Percentiles rank a stretch among this genome's conserved stretches.
These are phyloP conservation scores for Prietella phreatophila DNA, from an alignment of 2,113 vertebrate species.

Conservation along the genomic window DNA sequence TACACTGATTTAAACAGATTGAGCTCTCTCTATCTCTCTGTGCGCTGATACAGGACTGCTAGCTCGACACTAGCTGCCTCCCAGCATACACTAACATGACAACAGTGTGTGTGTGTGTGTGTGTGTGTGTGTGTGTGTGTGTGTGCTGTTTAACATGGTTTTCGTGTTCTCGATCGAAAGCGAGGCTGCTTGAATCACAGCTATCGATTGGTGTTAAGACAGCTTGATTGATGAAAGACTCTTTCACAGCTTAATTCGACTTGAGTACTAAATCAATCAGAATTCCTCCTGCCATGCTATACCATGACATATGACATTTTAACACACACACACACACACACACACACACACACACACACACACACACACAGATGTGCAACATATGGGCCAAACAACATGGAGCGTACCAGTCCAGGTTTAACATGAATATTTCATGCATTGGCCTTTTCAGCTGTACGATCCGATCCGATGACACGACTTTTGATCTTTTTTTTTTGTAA, in stretches of 20 bases:
- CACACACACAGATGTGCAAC: constrained; percentile 43
- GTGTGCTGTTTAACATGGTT: neutral
- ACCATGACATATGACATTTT: constrained; percentile 44
- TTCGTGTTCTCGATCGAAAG: constrained; percentile 18
- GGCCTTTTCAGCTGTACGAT: constrained; percentile 9
- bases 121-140: constrained; percentile 8
- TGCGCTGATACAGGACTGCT: neutral
- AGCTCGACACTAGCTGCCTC: neutral
- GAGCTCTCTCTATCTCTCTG: constrained; percentile 1
- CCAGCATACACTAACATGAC: neutral
- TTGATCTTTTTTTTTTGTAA: neutral
- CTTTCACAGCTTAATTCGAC: constrained; percentile 51
- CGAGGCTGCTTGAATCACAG: constrained; percentile 29
- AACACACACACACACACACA: constrained; percentile 40
- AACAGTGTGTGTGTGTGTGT: neutral
- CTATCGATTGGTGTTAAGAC: constrained; percentile 49
- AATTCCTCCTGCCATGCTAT: constrained; percentile 44
- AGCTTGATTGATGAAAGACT: constrained; percentile 47
- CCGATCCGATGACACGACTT: neutral
- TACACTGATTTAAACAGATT: no score
- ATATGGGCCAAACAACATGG: constrained; percentile 36
- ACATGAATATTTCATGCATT: constrained; percentile 43
- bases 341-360: neutral
- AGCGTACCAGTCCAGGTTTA: constrained; percentile 28
- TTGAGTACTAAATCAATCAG: constrained; percentile 49